Conservation (phyloP, 2,888 invertebrate genomes). For the Lasioglossum oenotherae region DNA sequence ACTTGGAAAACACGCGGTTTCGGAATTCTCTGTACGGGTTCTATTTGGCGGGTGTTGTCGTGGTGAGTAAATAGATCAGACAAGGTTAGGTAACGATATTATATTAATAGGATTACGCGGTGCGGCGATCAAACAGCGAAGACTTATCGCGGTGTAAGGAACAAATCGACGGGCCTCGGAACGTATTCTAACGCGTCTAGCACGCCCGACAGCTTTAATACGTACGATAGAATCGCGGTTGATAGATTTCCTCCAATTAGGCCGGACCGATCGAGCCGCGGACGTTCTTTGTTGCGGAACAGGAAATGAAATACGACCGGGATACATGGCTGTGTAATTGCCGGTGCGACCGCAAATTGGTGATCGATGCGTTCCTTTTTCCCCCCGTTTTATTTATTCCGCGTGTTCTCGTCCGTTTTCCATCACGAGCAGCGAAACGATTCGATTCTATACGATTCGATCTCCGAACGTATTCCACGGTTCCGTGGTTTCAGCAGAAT, state of each 20-base stretch:
- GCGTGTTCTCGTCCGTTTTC: background rate
- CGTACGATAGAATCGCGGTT: background rate
- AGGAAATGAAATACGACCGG: constrained; percentile 20
- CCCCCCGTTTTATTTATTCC: background rate
- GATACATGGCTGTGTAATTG: constrained; percentile 18
- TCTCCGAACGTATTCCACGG: constrained; percentile 27
- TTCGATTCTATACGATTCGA: constrained; percentile 1
- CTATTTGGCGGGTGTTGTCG: background rate
- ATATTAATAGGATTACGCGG: constrained; percentile 49
- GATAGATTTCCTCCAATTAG: background rate
- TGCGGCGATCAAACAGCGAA: constrained; percentile 39
- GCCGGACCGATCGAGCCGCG: background rate
- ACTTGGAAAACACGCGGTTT: background rate
- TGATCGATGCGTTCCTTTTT: background rate
- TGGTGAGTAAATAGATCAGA: constrained; percentile 39
- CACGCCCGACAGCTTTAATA: background rate
- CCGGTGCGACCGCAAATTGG: constrained; percentile 30
- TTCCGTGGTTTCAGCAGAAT: background rate
- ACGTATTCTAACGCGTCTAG: background rate
- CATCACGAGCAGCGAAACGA: background rate
- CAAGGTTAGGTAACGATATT: constrained; percentile 50
- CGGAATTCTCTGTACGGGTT: constrained; percentile 38
- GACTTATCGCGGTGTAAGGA: constrained; percentile 31
- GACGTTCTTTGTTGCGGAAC: background rate
- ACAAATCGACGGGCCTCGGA: constrained; percentile 18